A percentile compares a stretch with the other conserved stretches of the same genome.
Conservation (phyloP, 30 jellyfish, hydroid and myxozoan species). For the Cassiopea xamachana region DNA sequence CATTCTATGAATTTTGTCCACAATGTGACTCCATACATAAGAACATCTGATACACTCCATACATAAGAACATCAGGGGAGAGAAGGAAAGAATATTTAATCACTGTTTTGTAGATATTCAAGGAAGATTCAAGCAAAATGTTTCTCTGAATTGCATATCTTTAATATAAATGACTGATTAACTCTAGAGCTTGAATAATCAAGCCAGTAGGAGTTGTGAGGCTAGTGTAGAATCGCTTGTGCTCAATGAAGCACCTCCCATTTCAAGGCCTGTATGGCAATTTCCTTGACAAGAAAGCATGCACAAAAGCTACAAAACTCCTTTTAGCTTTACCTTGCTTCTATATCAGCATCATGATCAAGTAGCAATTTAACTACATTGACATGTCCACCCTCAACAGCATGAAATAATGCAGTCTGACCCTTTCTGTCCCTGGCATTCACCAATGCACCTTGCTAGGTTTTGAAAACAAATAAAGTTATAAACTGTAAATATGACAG, state of each 20-base stretch:
- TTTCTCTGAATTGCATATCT: no score
- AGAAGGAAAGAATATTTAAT: no score
- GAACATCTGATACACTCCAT: no score
- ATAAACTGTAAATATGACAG: neutral
- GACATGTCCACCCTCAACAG: conserved; percentile 95
- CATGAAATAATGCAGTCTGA: conserved; percentile 92
- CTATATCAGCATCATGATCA: conserved; percentile 89
- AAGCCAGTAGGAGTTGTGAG: neutral
- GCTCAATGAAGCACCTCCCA: neutral
- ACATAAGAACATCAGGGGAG: no score
- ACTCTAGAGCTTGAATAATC: neutral
- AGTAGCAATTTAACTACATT: conserved; percentile 90
- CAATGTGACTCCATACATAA: no score
- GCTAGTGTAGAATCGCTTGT: neutral
- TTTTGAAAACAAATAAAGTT: neutral
- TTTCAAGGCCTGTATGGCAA: neutral
- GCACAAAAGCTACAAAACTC: neutral
- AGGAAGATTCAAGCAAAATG: no score
- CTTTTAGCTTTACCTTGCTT: conserved; percentile 70
- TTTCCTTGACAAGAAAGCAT: neutral
- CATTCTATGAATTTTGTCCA: no score
- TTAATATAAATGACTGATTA: no score
- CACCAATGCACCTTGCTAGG: conserved; percentile 91
- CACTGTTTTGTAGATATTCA: no score
- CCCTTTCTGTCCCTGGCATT: conserved; percentile 89